Evolutionary conservation across 2,888 invertebrate species (phyloP).

Genomic region (Leucania comma): DNA sequence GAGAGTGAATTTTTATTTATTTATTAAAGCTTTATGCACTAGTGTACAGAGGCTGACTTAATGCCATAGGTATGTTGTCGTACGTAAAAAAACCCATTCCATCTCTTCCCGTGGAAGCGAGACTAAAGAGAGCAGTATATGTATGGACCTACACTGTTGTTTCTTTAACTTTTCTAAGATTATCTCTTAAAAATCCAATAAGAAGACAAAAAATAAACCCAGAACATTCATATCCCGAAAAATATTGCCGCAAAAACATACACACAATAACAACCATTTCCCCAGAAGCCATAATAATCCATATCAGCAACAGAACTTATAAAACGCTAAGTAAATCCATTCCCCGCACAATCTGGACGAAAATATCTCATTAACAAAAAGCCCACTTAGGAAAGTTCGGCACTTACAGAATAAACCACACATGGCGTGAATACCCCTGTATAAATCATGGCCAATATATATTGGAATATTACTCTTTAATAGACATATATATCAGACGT

Average conservation of each 20-base stretch:
- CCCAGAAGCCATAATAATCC: constrained; percentile 28
- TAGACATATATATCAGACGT: constrained; percentile 29
- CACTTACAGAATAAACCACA: constrained; percentile 66
- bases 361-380: constrained; percentile 72
- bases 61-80: too few relatives aligned
- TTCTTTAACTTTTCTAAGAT: not conserved
- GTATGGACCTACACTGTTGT: not conserved
- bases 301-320: constrained; percentile 22
- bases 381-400: constrained; percentile 62
- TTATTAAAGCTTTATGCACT: too few relatives aligned
- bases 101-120: too few relatives aligned
- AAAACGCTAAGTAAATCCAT: constrained; percentile 49
- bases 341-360: constrained; percentile 54
- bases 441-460: constrained; percentile 68
- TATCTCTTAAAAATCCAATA: not conserved
- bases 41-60: too few relatives aligned
- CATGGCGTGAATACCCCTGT: constrained; percentile 62
- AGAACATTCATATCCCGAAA: not conserved
- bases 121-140: too few relatives aligned
- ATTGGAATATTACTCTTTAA: constrained; percentile 51
- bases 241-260: not conserved
- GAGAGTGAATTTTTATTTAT: too few relatives aligned
- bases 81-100: too few relatives aligned
- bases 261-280: constrained; percentile 3
- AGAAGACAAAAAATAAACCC: not conserved